Conservation (phyloP, 2,797 vertebrate genomes). For the Balearica regulorum region DNA sequence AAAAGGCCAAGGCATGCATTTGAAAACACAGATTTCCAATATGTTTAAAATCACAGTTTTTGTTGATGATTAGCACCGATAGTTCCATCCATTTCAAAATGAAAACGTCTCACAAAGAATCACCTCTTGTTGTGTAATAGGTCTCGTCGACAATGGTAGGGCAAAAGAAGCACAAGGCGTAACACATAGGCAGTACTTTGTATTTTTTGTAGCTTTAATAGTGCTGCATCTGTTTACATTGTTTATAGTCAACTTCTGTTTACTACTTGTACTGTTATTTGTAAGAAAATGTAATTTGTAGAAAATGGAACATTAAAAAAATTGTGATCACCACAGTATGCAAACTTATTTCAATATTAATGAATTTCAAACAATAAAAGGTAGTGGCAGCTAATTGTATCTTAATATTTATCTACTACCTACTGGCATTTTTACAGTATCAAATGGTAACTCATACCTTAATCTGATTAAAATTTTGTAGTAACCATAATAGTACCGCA, state of each 20-base stretch:
- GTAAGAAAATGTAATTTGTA: background rate
- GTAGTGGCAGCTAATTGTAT: background rate
- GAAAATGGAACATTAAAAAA: background rate
- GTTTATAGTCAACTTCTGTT: background rate
- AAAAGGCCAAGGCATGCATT: conserved; percentile 2
- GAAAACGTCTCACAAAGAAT: background rate
- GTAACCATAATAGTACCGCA: conserved; percentile 15
- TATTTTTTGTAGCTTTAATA: background rate
- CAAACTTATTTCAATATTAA: background rate
- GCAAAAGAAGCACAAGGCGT: background rate
- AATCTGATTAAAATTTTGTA: conserved; percentile 54
- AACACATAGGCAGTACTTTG: background rate
- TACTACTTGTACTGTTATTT: background rate
- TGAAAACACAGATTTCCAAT: conserved; percentile 18
- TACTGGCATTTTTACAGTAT: conserved; percentile 32
- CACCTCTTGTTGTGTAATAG: background rate
- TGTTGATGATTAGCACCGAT: background rate
- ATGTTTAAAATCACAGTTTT: background rate
- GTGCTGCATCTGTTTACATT: background rate
- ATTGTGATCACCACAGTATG: background rate
- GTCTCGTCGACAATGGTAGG: background rate
- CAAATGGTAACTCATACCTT: background rate
- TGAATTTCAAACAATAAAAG: background rate
- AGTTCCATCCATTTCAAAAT: background rate
- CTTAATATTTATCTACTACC: conserved; percentile 27